Base-by-base conservation (phyloP, 1,140 invertebrate genomes). In the Littorina saxatilis region DNA sequence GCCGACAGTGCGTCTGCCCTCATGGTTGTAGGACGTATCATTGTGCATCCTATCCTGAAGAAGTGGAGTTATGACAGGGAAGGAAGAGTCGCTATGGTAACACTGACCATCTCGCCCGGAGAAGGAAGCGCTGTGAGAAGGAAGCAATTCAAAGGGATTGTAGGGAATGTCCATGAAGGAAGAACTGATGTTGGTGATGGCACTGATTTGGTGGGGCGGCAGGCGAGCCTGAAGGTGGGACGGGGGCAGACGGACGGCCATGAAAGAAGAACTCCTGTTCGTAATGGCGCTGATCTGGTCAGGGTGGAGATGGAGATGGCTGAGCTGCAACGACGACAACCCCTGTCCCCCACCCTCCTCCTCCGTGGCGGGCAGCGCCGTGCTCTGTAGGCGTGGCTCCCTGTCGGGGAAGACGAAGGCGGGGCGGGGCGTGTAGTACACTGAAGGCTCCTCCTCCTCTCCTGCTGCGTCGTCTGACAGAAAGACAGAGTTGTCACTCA, bases 201-300 rank as follows among this genome's bases (percentile, higher is more conserved):
- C 66, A 35, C 66, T 68, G 66, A 68, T 68, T 35, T 68, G 66
- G 29, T 68, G 32, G 32, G 27, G 13, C 55, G n/a, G 4, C 55
- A 58, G 15, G 9, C 5, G n/a, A 23, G 4, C 23, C 13, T 20
- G 29, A 32, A 5, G 2, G 32, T 29, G 35, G 23, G 5, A 35
- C 15, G 13, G 5, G 13, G 37, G 13, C 32, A 2, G 2, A 2
- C 32, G 66, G 0, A 68, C 15, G 15, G 66, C 66, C 66, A 68
- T 68, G 66, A 68, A 68, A 35, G 66, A 68, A 35, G 66, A 68
- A 5, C 66, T 68, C 29, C 66, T 29, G 66, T 68, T 68, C 32
- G 32, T 68, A 35, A 68, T 68, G 13, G 66, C 66, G 66, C 66
- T 68, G 35, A 68, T 68, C 66, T 68, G 66, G 35, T 68, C 66